phyloP scores from a whole-genome alignment of 2,888 invertebrate species.

The Dryobotodes eremita region DNA sequence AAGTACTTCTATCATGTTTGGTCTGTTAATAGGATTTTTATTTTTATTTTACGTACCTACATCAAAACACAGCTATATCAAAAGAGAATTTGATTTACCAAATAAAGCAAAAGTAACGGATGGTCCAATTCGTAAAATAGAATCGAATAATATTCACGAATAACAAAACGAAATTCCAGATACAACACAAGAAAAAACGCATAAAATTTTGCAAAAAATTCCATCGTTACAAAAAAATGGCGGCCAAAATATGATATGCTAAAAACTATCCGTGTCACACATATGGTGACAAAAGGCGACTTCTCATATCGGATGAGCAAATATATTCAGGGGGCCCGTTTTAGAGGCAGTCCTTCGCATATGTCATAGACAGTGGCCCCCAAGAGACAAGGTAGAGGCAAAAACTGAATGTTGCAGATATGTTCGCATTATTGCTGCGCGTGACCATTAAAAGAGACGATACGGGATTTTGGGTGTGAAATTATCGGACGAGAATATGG shows the following conservation, averaged over 20 bases:
- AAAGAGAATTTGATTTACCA: not conserved
- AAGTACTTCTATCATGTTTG: not conserved
- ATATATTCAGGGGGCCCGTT: slow-evolving; percentile 88
- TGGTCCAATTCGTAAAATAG: not conserved
- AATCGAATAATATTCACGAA: slow-evolving; percentile 1
- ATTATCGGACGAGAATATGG: not conserved
- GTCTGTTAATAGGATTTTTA: not conserved
- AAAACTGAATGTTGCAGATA: slow-evolving; percentile 90
- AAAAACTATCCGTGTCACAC: slow-evolving; percentile 70
- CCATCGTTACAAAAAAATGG: slow-evolving; percentile 43
- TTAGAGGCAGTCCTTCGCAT: slow-evolving; percentile 84
- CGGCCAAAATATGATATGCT: slow-evolving; percentile 53
- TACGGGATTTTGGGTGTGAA: slow-evolving; percentile 58
- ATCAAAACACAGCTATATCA: not conserved
- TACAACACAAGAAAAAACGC: slow-evolving; percentile 16
- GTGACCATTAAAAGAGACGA: slow-evolving; percentile 70
- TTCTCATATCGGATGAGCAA: slow-evolving; percentile 84
- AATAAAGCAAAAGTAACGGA: not conserved
- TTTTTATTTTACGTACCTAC: too few species aligned
- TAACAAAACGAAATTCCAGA: slow-evolving; percentile 25
- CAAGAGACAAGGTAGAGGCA: slow-evolving; percentile 81
- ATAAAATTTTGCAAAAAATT: slow-evolving; percentile 57
- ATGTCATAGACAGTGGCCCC: slow-evolving; percentile 88
- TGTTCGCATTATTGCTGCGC: slow-evolving; percentile 85
- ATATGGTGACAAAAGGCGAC: slow-evolving; percentile 87